Conservation (phyloP, 1,140 invertebrate genomes). For the Ephestia elutella region DNA sequence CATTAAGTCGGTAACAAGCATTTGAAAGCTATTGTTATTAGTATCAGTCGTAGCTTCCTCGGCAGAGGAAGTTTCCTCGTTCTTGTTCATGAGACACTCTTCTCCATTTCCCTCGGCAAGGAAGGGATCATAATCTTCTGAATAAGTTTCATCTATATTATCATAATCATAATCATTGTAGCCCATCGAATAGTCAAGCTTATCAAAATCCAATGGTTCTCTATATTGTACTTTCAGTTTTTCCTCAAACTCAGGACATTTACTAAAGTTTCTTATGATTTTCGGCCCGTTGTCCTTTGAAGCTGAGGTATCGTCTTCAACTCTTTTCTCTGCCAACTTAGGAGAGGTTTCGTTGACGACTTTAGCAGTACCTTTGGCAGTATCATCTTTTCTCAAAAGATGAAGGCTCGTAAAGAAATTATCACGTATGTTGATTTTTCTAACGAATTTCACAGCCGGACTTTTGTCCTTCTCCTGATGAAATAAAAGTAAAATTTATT, state of each 20-base stretch:
- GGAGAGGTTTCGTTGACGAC: not conserved
- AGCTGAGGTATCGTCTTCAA: not conserved
- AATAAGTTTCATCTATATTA: slow-evolving; percentile 11
- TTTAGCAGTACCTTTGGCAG: not conserved
- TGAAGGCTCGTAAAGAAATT: slow-evolving; percentile 22
- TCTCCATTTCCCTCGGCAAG: slow-evolving; percentile 13
- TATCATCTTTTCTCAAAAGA: slow-evolving; percentile 19
- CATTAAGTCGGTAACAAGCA: slow-evolving; percentile 25
- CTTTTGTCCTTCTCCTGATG: not conserved
- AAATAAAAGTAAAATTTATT: not conserved
- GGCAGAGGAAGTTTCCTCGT: not conserved
- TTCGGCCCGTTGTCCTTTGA: slow-evolving; percentile 19
- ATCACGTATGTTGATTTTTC: slow-evolving; percentile 17
- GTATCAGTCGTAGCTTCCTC: not conserved
- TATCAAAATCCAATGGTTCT: not conserved
- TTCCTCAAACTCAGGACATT: slow-evolving; percentile 38
- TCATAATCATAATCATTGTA: slow-evolving; percentile 11
- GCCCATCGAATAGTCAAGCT: not conserved
- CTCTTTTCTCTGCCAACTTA: not conserved
- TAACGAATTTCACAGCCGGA: slow-evolving; percentile 13
- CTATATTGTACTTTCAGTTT: slow-evolving; percentile 27
- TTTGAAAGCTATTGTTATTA: slow-evolving; percentile 3
- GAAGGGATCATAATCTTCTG: slow-evolving; percentile 19
- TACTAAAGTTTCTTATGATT: slow-evolving; percentile 43
- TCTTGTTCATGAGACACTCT: not conserved